Percentiles rank a stretch among this genome's conserved stretches.
Conservation (phyloP, 1,140 invertebrate species). For the Lordiphosa stackelbergi region DNA sequence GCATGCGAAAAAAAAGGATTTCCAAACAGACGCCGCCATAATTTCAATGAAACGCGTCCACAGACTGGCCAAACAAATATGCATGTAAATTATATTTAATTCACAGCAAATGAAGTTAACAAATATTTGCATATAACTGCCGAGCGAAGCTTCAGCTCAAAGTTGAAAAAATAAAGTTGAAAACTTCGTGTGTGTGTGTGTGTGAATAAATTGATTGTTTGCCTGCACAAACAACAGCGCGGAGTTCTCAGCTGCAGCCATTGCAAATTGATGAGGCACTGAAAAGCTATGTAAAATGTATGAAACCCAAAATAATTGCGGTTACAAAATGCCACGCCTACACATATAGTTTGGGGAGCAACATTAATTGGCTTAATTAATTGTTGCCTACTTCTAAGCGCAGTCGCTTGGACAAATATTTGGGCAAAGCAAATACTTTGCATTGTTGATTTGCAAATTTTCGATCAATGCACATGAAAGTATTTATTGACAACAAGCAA, state of each 20-base stretch:
- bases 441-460: constrained; percentile 48
- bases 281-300: constrained; percentile 62
- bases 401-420: constrained; percentile 29
- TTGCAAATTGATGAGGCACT: constrained; percentile 60
- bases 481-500: constrained; percentile 54
- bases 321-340: constrained; percentile 28
- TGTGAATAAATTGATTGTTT: constrained; percentile 68
- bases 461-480: constrained; percentile 37
- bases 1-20: constrained; percentile 36
- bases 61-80: constrained; percentile 52
- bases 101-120: constrained; percentile 73
- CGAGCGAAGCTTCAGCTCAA: constrained; percentile 12
- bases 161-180: constrained; percentile 19
- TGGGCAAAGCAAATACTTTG: constrained; percentile 45
- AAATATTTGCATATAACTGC: constrained; percentile 63
- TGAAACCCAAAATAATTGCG: constrained; percentile 55
- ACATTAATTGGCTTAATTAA: constrained; percentile 48
- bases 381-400: constrained; percentile 18
- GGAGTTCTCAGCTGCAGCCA: constrained; percentile 22
- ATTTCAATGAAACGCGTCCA: constrained; percentile 12
- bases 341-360: not conserved
- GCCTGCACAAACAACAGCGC: constrained; percentile 18
- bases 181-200: constrained; percentile 14
- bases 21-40: constrained; percentile 20
- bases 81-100: constrained; percentile 75